These are phyloP conservation scores for Arenicola marina DNA, from an alignment of 2,888 invertebrate genomes.

Conservation along the genomic window DNA sequence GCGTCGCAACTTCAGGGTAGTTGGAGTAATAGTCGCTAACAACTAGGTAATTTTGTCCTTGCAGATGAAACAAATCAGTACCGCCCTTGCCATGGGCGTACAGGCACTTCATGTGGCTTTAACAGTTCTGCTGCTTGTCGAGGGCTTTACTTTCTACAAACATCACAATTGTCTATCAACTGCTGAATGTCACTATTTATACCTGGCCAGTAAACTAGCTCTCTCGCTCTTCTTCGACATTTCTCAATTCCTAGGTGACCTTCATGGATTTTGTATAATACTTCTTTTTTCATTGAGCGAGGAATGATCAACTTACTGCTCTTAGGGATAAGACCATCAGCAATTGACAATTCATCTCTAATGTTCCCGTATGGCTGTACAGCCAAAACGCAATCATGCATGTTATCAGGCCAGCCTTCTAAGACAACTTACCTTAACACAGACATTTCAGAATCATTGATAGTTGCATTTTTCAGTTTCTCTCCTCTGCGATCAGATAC, in stretches of 20 bases:
- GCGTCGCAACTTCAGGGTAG: no score
- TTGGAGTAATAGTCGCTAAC: no score
- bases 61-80: no score
- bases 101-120: not conserved
- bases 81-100: no score
- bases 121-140: not conserved
- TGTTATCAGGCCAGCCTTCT: no score
- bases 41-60: no score
- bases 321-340: not conserved
- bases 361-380: no score
- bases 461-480: no score
- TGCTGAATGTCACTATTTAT: not conserved
- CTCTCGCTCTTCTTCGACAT: not conserved
- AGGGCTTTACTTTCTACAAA: not conserved
- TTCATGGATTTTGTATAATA: not conserved
- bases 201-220: not conserved
- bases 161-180: not conserved
- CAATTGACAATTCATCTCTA: not conserved
- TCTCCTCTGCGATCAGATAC: no score
- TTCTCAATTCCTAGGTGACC: not conserved
- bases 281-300: not conserved
- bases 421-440: no score
- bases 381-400: no score
- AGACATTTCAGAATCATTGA: no score
- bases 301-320: not conserved